phyloP scores from a whole-genome alignment of 2,113 vertebrate species.

The Nibea coibor region DNA sequence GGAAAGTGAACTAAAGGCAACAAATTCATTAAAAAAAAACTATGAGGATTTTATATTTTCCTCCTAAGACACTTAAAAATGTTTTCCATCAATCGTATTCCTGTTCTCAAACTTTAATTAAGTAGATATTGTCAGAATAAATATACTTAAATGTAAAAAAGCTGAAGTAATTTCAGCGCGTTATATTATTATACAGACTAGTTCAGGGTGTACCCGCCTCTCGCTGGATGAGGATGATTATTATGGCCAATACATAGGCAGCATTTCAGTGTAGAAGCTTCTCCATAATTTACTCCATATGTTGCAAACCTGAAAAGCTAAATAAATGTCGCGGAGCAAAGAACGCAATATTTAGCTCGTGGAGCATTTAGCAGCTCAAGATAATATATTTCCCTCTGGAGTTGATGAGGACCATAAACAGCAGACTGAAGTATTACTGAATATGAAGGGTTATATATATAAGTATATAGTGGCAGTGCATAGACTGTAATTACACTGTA shows the following conservation, averaged over 20 bases:
- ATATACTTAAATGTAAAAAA: background rate
- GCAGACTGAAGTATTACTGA: background rate
- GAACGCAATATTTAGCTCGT: background rate
- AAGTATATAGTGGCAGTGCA: background rate
- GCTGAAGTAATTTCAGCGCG: background rate
- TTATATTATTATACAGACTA: background rate
- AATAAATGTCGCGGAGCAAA: background rate
- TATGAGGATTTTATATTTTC: background rate
- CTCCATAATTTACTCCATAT: background rate
- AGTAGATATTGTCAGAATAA: no score
- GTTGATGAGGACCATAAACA: background rate
- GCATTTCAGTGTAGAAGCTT: background rate
- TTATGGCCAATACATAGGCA: background rate
- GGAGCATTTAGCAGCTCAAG: background rate
- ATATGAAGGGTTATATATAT: background rate
- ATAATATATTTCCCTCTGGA: background rate
- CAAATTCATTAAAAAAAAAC: background rate
- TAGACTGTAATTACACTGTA: background rate
- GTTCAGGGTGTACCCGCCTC: no score
- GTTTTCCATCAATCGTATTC: no score
- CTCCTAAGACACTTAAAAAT: no score
- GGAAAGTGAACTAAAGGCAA: background rate
- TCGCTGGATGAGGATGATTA: no score
- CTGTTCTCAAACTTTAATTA: no score
- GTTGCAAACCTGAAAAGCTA: background rate